phyloP scores from a whole-genome alignment of 2,888 invertebrate species.

The Drosophila vallismaia region DNA sequence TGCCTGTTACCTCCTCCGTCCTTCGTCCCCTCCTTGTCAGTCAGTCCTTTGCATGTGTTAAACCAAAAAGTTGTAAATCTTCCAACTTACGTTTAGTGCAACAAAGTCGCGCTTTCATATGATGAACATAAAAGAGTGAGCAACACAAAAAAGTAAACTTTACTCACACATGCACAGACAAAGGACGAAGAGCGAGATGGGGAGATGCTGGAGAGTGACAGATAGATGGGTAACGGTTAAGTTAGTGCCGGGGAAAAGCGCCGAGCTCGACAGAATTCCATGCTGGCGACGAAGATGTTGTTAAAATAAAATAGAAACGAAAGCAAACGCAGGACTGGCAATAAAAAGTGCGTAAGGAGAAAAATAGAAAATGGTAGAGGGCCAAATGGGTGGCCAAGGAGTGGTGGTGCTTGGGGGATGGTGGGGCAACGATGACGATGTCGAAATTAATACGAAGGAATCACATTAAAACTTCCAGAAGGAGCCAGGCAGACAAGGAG shows the following conservation, averaged over 20 bases:
- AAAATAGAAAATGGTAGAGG: conserved; percentile 61
- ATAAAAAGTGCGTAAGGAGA: conserved; percentile 71
- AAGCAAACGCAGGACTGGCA: conserved; percentile 56
- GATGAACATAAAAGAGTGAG: conserved; percentile 62
- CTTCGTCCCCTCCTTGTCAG: not conserved
- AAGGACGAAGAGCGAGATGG: not conserved
- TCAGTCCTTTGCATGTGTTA: conserved; percentile 32
- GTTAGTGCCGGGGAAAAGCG: conserved; percentile 48
- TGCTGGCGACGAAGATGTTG: conserved; percentile 68
- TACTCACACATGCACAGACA: conserved; percentile 24
- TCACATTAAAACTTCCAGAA: conserved; percentile 74
- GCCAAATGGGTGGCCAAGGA: conserved; percentile 4
- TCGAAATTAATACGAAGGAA: conserved; percentile 76
- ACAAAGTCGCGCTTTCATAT: conserved; percentile 69
- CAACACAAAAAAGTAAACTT: conserved; percentile 27
- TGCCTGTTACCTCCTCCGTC: not conserved
- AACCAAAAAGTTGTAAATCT: conserved; percentile 68
- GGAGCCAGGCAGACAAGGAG: conserved; percentile 36
- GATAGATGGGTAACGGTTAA: conserved; percentile 52
- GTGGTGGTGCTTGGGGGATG: conserved; percentile 6
- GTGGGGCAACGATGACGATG: conserved; percentile 63
- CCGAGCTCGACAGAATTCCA: conserved; percentile 65
- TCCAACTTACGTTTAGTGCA: conserved; percentile 67
- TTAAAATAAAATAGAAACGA: conserved; percentile 68
- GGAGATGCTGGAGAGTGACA: not conserved